A percentile compares a stretch with the other conserved stretches of the same genome.
These are phyloP conservation scores for Opisthocomus hoazin DNA, from an alignment of 2,113 vertebrate species.

Conservation along the genomic window DNA sequence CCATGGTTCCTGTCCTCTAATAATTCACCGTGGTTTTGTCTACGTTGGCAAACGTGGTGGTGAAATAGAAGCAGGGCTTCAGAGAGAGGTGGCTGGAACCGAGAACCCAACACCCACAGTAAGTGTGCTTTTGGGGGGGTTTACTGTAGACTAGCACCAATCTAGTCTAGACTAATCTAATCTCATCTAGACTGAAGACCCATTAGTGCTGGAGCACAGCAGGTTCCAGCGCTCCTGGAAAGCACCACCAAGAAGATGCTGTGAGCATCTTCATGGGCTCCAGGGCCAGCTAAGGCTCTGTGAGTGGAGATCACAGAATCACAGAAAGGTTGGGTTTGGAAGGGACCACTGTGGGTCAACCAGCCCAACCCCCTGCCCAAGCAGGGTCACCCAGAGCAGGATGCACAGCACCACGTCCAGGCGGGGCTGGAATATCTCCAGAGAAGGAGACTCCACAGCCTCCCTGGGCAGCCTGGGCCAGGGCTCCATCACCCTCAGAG, in stretches of 20 bases:
- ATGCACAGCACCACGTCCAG: too few relatives aligned
- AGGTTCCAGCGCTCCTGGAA: neutral
- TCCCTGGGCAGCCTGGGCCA: too few relatives aligned
- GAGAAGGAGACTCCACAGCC: too few relatives aligned
- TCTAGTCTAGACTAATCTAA: neutral
- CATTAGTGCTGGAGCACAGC: neutral
- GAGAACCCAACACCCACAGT: neutral
- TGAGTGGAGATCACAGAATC: too few relatives aligned
- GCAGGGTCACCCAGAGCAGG: too few relatives aligned
- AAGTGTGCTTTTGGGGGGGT: neutral
- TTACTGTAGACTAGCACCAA: neutral
- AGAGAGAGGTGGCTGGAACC: neutral
- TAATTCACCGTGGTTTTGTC: neutral
- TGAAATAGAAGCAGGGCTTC: neutral
- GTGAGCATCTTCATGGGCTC: neutral
- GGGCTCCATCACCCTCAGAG: too few relatives aligned
- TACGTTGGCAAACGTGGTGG: neutral
- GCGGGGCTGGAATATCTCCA: too few relatives aligned
- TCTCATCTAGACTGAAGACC: neutral
- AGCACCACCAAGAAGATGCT: neutral
- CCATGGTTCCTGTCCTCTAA: neutral
- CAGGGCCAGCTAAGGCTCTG: neutral
- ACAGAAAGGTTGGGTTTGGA: too few relatives aligned
- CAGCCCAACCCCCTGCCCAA: too few relatives aligned
- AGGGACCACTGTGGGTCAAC: too few relatives aligned